Conservation (phyloP, 2,797 vertebrate species). For the Heliangelus exortis region DNA sequence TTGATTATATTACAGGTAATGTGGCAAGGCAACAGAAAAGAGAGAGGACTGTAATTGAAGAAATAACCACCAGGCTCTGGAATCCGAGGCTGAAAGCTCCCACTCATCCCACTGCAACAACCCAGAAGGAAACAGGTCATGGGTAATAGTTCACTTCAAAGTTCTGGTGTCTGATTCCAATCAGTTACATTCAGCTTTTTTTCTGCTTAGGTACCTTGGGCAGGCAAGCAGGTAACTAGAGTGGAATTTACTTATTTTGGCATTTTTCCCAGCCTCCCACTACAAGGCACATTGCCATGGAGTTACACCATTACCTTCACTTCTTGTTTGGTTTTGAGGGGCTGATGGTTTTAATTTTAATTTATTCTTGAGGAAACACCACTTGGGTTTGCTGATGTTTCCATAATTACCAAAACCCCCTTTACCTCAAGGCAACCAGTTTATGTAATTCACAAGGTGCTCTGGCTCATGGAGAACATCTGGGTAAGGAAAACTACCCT, state of each 20-base stretch:
- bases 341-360: not conserved
- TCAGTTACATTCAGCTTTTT: not conserved
- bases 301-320: not conserved
- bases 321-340: not conserved
- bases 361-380: not conserved
- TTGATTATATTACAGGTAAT: not conserved
- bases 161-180: not conserved
- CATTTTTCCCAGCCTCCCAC: not conserved
- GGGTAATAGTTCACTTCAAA: not conserved
- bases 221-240: not conserved
- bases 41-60: not conserved
- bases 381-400: not conserved
- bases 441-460: not conserved
- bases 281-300: not conserved
- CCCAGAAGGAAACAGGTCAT: not conserved
- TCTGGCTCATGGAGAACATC: not conserved
- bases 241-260: slow-evolving; percentile 39
- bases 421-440: not conserved
- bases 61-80: not conserved
- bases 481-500: not conserved
- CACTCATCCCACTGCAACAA: not conserved
- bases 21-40: not conserved
- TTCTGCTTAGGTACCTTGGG: not conserved
- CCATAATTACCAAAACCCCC: not conserved
- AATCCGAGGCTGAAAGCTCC: not conserved